Evolutionary conservation across 2,113 vertebrate genomes (phyloP), one percentile per base, ranked within the genome.

Genomic region (Pelvicachromis taeniatus): DNA sequence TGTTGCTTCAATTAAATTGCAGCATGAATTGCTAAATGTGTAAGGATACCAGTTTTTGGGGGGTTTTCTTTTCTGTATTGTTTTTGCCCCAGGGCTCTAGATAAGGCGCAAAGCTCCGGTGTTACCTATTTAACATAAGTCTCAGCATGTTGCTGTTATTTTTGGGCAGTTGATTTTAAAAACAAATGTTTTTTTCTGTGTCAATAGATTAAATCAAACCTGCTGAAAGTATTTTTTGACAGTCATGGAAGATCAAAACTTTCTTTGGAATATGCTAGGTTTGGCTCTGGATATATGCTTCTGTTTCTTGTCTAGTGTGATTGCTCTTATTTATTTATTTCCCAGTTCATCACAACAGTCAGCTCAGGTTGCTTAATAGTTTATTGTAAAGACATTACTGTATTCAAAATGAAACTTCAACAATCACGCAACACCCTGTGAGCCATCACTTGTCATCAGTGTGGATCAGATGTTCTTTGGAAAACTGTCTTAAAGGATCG

Each of bases 221-320:
- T 68, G 38, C 38, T 68, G n/a, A 68, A 42, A 21, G 35, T 70
- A 17, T 16, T 33, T 33, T 38, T 14, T 70, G 38, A 45, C 16
- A 26, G 63, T 26, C 63, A 26, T 9, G 35, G 12, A 70, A 26
- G 5, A 16, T 21, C 38, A 70, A 45, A 70, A 45, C 63, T 16
- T 63, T 16, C 63, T 70, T 70, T 45, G 63, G 61, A 68, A 40
- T 70, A 38, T 70, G 63, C 38, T 40, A 70, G 19, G 21, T 70
- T 42, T 70, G 7, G 9, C 35, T n/a, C n/a, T 45, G 63, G 12
- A 3, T 45, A 45, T 16, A 7, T 45, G 38, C 35, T 42, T 68
- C 35, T 68, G 12, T 16, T 68, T 12, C 11, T 68, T 68, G 38
- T 68, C 63, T 42, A 21, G n/a, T 26, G 63, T 42, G 63, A 68